A percentile compares a stretch with the other conserved stretches of the same genome.
Conservation (phyloP, 2,113 vertebrate genomes). For the Andinoacara biseriatus region DNA sequence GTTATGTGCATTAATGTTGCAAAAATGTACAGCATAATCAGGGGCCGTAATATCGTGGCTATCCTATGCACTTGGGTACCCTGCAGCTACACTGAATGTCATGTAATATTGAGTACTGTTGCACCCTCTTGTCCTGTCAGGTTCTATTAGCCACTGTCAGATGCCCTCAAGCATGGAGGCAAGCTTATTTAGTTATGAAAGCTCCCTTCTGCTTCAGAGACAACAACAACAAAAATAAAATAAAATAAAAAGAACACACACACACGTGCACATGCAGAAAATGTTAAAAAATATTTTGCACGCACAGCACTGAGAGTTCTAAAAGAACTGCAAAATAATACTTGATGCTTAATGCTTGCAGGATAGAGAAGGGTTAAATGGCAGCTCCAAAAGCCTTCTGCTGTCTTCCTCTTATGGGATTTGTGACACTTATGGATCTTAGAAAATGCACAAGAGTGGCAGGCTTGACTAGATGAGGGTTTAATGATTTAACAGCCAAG, state of each 20-base stretch:
- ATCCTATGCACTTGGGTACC: slow-evolving; percentile 6
- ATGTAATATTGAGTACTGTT: slow-evolving; percentile 57
- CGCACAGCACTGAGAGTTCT: slow-evolving; percentile 17
- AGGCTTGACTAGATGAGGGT: slow-evolving; percentile 42
- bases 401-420: slow-evolving; percentile 54
- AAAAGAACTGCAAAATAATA: slow-evolving; percentile 18
- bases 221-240: neutral
- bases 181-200: slow-evolving; percentile 40
- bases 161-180: slow-evolving; percentile 46
- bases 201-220: slow-evolving; percentile 23
- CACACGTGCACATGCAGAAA: neutral
- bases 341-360: neutral
- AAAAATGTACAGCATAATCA: neutral
- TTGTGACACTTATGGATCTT: slow-evolving; percentile 49
- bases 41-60: neutral
- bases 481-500: slow-evolving; percentile 72
- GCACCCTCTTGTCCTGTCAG: slow-evolving; percentile 26
- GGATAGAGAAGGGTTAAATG: slow-evolving; percentile 20
- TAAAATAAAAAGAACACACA: neutral
- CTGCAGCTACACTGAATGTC: slow-evolving; percentile 1
- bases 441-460: slow-evolving; percentile 33
- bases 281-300: slow-evolving; percentile 6
- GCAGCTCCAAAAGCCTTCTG: slow-evolving; percentile 36
- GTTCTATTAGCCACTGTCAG: slow-evolving; percentile 26
- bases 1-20: neutral